Percentiles rank a stretch among this genome's conserved stretches.
Conservation (phyloP, 2,113 vertebrate species). For the Rhinopomastus cyanomelas region DNA sequence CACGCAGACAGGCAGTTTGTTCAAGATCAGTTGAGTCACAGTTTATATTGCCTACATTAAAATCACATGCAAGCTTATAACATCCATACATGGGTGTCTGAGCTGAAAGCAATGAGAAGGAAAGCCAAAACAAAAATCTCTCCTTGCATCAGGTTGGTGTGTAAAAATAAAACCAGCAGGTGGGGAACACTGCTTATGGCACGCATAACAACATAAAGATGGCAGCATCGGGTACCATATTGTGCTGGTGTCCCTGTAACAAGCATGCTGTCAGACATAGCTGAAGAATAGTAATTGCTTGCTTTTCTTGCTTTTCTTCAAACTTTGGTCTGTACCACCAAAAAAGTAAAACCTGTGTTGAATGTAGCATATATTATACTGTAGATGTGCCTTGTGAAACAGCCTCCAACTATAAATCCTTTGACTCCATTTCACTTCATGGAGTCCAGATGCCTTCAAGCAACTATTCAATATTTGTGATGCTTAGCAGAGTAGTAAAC, state of each 20-base stretch:
- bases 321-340: not conserved
- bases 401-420: not conserved
- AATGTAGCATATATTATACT: not conserved
- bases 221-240: not conserved
- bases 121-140: not conserved
- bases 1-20: not conserved
- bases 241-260: not conserved
- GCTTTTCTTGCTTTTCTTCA: rapidly evolving
- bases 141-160: not conserved
- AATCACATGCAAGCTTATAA: not conserved
- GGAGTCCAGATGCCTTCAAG: not conserved
- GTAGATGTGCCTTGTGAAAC: not conserved
- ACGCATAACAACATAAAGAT: not conserved
- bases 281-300: not conserved
- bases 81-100: not conserved
- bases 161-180: not conserved
- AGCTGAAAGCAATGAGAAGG: not conserved
- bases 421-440: not conserved
- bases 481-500: not conserved
- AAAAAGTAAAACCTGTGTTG: not conserved
- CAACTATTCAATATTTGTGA: not conserved
- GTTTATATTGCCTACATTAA: not conserved
- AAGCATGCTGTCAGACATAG: not conserved
- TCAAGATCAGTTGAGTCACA: not conserved
- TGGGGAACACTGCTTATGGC: not conserved